Evolutionary conservation across 2,888 invertebrate genomes (phyloP), one percentile per base, ranked within the genome.

Genomic region (Actias luna): DNA sequence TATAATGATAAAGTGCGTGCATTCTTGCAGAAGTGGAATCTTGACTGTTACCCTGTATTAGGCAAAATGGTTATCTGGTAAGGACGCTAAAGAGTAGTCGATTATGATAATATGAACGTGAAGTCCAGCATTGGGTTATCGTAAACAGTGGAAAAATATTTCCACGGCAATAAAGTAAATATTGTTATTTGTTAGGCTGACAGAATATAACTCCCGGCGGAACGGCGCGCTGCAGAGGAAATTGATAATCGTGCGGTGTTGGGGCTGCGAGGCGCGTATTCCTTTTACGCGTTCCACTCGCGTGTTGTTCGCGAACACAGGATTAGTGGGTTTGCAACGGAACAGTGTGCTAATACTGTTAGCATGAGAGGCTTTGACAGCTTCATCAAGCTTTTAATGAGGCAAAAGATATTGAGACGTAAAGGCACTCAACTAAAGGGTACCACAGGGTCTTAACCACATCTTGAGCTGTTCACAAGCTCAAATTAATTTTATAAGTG

Each of bases 171-270:
- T 46, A 52, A 29, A 27, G 52, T 27, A 52, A 52, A 52, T 52
- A 52, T 52, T 52, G 50, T 52, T 52, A 27, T 52, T 52, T 42
- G 18, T 42, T 25, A 52, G 12, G 22, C 50, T 52, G 50, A 52
- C 22, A 25, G 25, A 16, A 42, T 22, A 52, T 10, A 52, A 22
- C 25, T 25, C 50, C 50, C 50, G 50, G 27, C 50, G 50, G 12
- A 52, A 14, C 50, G 50, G 27, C 22, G 4, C 25, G 25, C 10
- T n/a, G n/a, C n/a, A n/a, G n/a, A 52, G 50, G 50, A 52, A 52
- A 52, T 52, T 52, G 50, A 52, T 52, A 52, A 52, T 52, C 50
- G 8, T 25, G 22, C 14, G n/a, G 22, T 52, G 25, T 52, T 52
- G 50, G 2, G 50, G 25, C 25, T 25, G 12, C 22, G 12, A 52